phyloP scores from a whole-genome alignment of 2,888 invertebrate species.

The Leptopterna dolabrata region DNA sequence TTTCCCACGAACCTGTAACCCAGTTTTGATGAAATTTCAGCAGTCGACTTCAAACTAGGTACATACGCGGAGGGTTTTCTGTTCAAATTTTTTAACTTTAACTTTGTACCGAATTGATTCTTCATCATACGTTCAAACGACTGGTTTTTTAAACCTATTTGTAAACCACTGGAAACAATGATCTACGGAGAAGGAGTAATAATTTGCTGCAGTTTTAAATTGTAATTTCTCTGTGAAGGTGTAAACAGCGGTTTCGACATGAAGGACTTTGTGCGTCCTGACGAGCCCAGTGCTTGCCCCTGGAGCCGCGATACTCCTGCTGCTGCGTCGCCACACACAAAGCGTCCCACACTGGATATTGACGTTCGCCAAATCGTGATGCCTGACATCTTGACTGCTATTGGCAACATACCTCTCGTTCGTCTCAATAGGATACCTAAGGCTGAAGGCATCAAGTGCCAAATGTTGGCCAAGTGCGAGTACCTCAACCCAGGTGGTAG shows the following conservation, averaged over 20 bases:
- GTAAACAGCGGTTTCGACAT: conserved; percentile 18
- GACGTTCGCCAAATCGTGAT: conserved; percentile 66
- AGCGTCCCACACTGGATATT: conserved; percentile 18
- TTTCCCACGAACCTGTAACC: too few relatives aligned
- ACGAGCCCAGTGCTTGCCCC: conserved; percentile 35
- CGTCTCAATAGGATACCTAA: conserved; percentile 83
- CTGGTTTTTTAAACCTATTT: too few relatives aligned
- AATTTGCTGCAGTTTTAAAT: background rate
- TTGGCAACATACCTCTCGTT: conserved; percentile 88
- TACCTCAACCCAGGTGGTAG: conserved; percentile 98
- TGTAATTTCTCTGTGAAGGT: background rate
- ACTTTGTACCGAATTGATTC: too few relatives aligned
- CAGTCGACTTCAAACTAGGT: too few relatives aligned
- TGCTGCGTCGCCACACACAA: conserved; percentile 16
- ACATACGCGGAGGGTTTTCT: too few relatives aligned
- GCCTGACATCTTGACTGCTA: conserved; percentile 78
- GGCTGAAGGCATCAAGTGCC: conserved; percentile 82
- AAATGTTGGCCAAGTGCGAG: conserved; percentile 94
- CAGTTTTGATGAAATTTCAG: too few relatives aligned
- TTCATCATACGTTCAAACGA: too few relatives aligned
- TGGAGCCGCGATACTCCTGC: background rate
- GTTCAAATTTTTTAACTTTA: too few relatives aligned
- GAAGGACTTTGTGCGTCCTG: conserved; percentile 45
- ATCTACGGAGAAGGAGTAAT: too few relatives aligned
- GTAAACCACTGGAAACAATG: too few relatives aligned